Percentiles rank a stretch among this genome's conserved stretches.
phyloP scores from a whole-genome alignment of 2,113 vertebrate genomes.

The Philantomba maxwellii region DNA sequence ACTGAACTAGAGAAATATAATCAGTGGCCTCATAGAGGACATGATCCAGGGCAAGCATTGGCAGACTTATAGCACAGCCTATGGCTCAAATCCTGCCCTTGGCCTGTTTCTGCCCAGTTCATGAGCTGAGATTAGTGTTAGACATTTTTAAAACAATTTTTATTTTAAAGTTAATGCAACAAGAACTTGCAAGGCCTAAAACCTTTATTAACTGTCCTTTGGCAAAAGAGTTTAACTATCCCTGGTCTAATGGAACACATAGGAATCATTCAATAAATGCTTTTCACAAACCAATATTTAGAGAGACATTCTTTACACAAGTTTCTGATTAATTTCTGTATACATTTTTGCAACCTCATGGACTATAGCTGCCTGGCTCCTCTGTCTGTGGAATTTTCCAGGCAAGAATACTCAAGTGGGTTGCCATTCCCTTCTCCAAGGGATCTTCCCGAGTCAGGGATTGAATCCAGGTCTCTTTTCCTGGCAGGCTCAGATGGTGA shows the following conservation, averaged over 20 bases:
- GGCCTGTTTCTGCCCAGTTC: background rate
- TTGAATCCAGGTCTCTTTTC: background rate
- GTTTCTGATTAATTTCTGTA: background rate
- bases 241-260: background rate
- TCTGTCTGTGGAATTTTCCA: background rate
- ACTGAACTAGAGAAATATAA: background rate
- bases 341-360: background rate
- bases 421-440: background rate
- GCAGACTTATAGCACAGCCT: rapidly evolving
- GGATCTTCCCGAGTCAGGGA: background rate
- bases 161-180: background rate
- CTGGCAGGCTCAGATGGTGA: background rate
- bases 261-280: background rate
- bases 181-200: background rate
- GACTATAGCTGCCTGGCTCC: background rate
- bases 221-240: background rate
- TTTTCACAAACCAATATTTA: background rate
- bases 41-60: background rate
- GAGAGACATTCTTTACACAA: background rate
- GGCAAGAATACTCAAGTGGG: background rate
- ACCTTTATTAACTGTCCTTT: background rate
- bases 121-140: background rate
- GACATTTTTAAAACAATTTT: background rate
- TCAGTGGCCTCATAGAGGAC: background rate
- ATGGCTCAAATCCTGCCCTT: background rate